Percentiles rank a stretch among this genome's conserved stretches.
These are phyloP conservation scores for Lutraria rhynchaena DNA, from an alignment of 1,140 invertebrate genomes.

Conservation along the genomic window DNA sequence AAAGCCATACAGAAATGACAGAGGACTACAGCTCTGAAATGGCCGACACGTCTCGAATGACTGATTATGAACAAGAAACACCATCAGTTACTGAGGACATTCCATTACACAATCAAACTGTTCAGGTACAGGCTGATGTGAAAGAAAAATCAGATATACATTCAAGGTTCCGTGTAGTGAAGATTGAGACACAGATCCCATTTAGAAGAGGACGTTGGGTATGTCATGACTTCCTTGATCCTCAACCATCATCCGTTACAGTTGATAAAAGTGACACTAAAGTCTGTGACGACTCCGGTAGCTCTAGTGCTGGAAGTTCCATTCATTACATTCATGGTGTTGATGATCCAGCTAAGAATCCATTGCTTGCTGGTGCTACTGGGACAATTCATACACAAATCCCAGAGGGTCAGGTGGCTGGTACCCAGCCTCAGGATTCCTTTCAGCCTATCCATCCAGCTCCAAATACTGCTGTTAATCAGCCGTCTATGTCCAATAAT, in stretches of 20 bases:
- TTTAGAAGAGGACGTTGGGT: constrained; percentile 96
- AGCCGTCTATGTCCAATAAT: constrained; percentile 17
- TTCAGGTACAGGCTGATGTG: constrained; percentile 43
- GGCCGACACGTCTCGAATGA: constrained; percentile 78
- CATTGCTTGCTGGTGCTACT: constrained; percentile 66
- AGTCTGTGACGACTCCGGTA: constrained; percentile 66
- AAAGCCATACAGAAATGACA: constrained; percentile 89
- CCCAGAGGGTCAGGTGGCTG: constrained; percentile 45
- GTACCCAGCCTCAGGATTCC: constrained; percentile 27
- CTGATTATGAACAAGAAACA: constrained; percentile 64
- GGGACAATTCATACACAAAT: constrained; percentile 43
- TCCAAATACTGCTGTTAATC: constrained; percentile 42
- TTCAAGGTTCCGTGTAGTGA: constrained; percentile 93
- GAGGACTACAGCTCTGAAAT: constrained; percentile 86
- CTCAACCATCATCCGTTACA: constrained; percentile 82
- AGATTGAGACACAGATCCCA: constrained; percentile 95
- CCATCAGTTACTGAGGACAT: constrained; percentile 54
- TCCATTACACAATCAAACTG: constrained; percentile 14
- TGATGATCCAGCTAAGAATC: constrained; percentile 77
- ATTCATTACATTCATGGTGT: constrained; percentile 77
- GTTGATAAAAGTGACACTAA: constrained; percentile 60
- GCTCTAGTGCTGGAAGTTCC: constrained; percentile 77
- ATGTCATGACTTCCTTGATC: constrained; percentile 97
- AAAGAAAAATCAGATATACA: constrained; percentile 62
- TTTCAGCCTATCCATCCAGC: constrained; percentile 61